A percentile compares a stretch with the other conserved stretches of the same genome.
phyloP scores from a whole-genome alignment of 1,140 invertebrate genomes.

The Linepithema humile region DNA sequence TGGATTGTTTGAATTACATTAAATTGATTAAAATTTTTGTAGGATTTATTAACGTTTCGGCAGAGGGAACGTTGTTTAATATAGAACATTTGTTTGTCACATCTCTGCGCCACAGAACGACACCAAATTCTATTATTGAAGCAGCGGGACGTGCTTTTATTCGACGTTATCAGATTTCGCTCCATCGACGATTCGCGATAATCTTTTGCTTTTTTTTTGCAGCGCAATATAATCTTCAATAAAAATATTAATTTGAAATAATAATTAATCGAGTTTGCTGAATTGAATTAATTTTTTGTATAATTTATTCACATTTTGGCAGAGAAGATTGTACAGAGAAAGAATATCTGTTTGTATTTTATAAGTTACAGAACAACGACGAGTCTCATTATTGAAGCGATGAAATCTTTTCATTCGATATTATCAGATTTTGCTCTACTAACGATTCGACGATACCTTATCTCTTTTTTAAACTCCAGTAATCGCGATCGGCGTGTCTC shows the following conservation, averaged over 20 bases:
- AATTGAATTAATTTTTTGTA: no score
- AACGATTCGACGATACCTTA: neutral
- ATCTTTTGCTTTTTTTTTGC: no score
- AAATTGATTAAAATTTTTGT: neutral
- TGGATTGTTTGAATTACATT: neutral
- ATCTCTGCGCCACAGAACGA: no score
- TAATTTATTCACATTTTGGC: neutral
- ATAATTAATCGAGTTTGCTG: no score
- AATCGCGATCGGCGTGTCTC: conserved; percentile 32
- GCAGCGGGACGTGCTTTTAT: no score
- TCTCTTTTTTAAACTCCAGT: conserved; percentile 33
- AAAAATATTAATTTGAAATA: no score
- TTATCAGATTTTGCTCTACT: neutral
- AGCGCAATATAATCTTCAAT: no score
- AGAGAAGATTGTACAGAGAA: neutral
- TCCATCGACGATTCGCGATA: no score
- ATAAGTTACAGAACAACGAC: neutral
- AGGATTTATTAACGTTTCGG: neutral
- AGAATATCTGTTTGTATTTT: neutral
- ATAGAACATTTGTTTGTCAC: no score
- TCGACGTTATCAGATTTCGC: no score
- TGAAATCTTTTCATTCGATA: neutral
- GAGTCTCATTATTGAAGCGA: neutral
- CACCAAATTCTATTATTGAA: no score
- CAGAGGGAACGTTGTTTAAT: no score